These are phyloP conservation scores for Drosophila multiciliata DNA, from an alignment of 2,888 invertebrate genomes.

Conservation along the genomic window DNA sequence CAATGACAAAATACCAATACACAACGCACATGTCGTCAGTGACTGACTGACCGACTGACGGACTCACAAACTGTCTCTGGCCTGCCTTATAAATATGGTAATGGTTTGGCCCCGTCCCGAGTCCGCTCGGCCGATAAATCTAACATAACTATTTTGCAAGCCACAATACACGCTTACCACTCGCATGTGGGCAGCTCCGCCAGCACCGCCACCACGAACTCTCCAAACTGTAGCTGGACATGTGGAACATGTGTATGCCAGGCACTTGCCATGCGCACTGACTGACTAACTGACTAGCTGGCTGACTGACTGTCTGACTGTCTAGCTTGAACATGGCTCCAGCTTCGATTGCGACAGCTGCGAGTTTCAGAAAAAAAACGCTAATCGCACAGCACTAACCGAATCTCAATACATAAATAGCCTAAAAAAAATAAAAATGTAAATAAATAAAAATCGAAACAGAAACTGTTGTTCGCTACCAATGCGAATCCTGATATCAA, in stretches of 20 bases:
- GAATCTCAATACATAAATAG: conserved; percentile 64
- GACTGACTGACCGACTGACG: conserved; percentile 1
- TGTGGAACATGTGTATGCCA: conserved; percentile 70
- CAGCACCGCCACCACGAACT: conserved; percentile 16
- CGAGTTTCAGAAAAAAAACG: conserved; percentile 35
- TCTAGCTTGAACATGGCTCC: conserved; percentile 42
- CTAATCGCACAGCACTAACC: conserved; percentile 71
- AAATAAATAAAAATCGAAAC: not conserved
- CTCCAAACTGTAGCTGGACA: conserved; percentile 49
- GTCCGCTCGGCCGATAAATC: conserved; percentile 66
- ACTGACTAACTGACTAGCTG: conserved; percentile 49
- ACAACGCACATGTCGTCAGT: conserved; percentile 49
- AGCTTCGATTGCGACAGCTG: conserved; percentile 64
- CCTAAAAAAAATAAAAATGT: not conserved
- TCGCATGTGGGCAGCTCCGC: conserved; percentile 68
- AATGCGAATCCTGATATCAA: conserved; percentile 37
- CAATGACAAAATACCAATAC: conserved; percentile 69
- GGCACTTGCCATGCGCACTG: conserved; percentile 74
- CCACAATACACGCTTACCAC: conserved; percentile 43
- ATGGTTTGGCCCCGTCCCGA: conserved; percentile 43
- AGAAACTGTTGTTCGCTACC: conserved; percentile 7
- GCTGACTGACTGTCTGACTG: conserved; percentile 40
- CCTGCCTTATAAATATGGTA: conserved; percentile 71
- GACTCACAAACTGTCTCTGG: conserved; percentile 2
- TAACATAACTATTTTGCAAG: conserved; percentile 73